Evolutionary conservation across 2,888 invertebrate genomes (phyloP).

Genomic region (Neoaliturus tenellus): DNA sequence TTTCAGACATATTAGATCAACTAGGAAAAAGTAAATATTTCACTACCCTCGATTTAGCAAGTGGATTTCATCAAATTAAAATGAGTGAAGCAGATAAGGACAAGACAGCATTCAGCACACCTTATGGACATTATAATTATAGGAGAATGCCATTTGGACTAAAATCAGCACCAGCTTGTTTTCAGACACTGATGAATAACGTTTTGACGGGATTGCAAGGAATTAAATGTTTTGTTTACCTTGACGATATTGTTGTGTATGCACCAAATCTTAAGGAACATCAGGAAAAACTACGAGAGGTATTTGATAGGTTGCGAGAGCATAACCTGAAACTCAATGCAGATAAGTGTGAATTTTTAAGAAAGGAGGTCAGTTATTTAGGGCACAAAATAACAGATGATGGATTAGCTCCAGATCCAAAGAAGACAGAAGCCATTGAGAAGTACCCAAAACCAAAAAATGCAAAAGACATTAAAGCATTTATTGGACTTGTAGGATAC

Average conservation of each 20-base stretch:
- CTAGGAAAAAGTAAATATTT: conserved; percentile 32
- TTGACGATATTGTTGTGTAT: conserved; percentile 44
- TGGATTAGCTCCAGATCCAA: neutral
- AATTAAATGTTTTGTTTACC: conserved; percentile 7
- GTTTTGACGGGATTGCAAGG: conserved; percentile 7
- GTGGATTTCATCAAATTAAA: conserved; percentile 49
- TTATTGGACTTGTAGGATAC: conserved; percentile 33
- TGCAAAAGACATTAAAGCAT: conserved; percentile 29
- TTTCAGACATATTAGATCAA: conserved; percentile 21
- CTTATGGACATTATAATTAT: neutral
- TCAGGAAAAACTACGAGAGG: neutral
- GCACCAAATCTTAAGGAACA: conserved; percentile 15
- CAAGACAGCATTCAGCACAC: conserved; percentile 34
- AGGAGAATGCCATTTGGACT: conserved; percentile 37
- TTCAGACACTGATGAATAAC: conserved; percentile 18
- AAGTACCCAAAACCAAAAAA: conserved; percentile 17
- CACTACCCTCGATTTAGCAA: conserved; percentile 30
- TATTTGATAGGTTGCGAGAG: conserved; percentile 31
- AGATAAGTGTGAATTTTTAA: conserved; percentile 11
- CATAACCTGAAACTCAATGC: neutral
- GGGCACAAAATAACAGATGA: neutral
- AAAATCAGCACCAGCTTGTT: conserved; percentile 9
- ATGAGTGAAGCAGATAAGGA: conserved; percentile 25
- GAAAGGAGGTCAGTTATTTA: neutral
- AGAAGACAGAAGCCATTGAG: neutral